Base-by-base conservation (phyloP, 2,888 invertebrate species). In the Lithodes maja region DNA sequence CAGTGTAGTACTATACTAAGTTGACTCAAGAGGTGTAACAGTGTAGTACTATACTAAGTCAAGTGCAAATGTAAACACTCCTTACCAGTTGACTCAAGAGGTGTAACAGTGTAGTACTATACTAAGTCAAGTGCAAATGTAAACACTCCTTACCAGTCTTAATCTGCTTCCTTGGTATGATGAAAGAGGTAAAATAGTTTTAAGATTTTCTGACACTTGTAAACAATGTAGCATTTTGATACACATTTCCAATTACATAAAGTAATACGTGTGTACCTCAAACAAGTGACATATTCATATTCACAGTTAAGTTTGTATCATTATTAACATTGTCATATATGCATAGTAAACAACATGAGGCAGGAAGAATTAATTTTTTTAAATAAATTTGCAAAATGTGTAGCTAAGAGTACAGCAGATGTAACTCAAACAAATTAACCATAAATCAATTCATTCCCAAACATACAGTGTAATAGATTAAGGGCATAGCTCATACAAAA, bases 111-210 rank as follows among this genome's bases (percentile, higher is more conserved):
- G 3, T 5, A 71, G 17, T 17, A 71, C 71, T n/a, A 17, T 17
- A 71, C 71, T n/a, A 17, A n/a, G 71, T 71, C n/a, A n/a, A 71
- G 71, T 53, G 53, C 12, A 52, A 68, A 61, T 85, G 79, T 79
- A 85, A 53, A 85, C 78, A 85, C 50, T 49, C 50, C 74, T 49
- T 33, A 69, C 33, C 54, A 50, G 1, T 71, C 74, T 71, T 69
- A 61, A 81, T 61, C 86, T 15, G 52, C 54, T 86, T 75, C 81
- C 86, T 86, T 74, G 81, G 75, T n/a, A 2, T 15, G 81, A 81
- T 86, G 86, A 81, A 86, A 81, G 61, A 82, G 75, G 86, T 50
- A 75, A 81, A 55, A 83, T 50, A 2, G 61, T 61, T 7, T n/a
- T 86, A 86, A 75, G 55, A 85, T 69, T 85, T 69, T 12, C n/a